Percentiles rank a stretch among this genome's conserved stretches.
Evolutionary conservation across 2,888 invertebrate genomes (phyloP).

Genomic region (Endotricha flammealis): DNA sequence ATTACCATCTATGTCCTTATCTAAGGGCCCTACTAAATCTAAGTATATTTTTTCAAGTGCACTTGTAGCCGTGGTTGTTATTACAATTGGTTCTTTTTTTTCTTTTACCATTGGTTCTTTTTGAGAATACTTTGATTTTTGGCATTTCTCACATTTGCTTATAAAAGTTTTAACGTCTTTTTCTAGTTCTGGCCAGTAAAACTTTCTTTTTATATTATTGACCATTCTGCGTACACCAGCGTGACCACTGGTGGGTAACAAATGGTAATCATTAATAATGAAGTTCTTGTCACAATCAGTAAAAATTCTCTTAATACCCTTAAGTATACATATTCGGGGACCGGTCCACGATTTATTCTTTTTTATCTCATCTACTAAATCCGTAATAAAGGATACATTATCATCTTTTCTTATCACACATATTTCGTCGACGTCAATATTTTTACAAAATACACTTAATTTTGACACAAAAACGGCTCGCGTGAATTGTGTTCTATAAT

Average conservation of each 20-base stretch:
- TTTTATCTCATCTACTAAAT: constrained; percentile 16
- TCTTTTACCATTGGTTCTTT: no score
- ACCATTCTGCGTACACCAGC: constrained; percentile 10
- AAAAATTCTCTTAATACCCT: constrained; percentile 16
- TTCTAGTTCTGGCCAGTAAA: constrained; percentile 8
- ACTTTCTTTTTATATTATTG: constrained; percentile 8
- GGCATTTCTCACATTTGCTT: constrained; percentile 5
- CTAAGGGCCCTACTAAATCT: constrained; percentile 8
- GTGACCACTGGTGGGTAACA: constrained; percentile 9
- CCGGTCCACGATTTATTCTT: constrained; percentile 16
- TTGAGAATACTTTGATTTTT: constrained; percentile 8
- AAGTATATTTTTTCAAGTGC: constrained; percentile 10
- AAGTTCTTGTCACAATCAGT: constrained; percentile 16
- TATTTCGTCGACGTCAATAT: constrained; percentile 10
- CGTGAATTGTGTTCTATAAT: constrained; percentile 17
- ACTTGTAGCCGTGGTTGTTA: constrained; percentile 5
- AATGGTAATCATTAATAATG: constrained; percentile 23
- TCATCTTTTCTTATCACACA: constrained; percentile 15
- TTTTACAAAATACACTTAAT: constrained; percentile 18
- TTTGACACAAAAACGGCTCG: constrained; percentile 20
- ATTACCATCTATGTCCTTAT: constrained; percentile 9
- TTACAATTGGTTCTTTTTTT: constrained; percentile 6
- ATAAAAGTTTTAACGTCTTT: constrained; percentile 8
- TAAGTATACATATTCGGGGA: constrained; percentile 20
- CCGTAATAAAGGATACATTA: constrained; percentile 17